A percentile compares a stretch with the other conserved stretches of the same genome.
phyloP scores from a whole-genome alignment of 2,113 vertebrate species.

The Saimiri boliviensis region DNA sequence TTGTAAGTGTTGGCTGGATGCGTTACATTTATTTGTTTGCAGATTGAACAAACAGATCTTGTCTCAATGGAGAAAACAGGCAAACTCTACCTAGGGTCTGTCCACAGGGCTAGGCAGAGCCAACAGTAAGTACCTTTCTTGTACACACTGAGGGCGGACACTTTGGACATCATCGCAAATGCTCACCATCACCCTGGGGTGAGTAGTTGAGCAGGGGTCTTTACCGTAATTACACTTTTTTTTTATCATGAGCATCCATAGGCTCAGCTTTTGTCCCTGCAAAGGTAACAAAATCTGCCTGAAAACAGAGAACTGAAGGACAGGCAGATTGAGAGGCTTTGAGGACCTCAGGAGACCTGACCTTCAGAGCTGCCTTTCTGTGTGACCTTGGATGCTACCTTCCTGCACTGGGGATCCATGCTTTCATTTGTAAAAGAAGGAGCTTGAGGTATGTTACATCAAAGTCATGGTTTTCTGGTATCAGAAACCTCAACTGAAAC shows the following conservation, averaged over 20 bases:
- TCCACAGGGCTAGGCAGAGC: no score
- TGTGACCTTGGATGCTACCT: neutral
- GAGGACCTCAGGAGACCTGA: neutral
- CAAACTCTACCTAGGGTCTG: neutral
- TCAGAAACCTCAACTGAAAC: neutral
- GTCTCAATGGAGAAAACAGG: neutral
- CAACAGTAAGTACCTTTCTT: neutral
- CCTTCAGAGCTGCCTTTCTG: neutral
- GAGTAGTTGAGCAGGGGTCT: neutral
- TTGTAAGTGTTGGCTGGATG: neutral
- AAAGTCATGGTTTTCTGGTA: neutral
- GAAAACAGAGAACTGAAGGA: neutral
- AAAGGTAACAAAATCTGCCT: neutral
- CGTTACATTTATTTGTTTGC: neutral
- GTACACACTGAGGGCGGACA: neutral
- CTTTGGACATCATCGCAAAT: neutral
- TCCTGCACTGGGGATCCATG: no score
- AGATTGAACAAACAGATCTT: neutral
- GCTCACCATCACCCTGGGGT: neutral
- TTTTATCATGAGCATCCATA: rapidly evolving
- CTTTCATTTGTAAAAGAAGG: neutral
- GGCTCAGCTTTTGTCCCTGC: neutral
- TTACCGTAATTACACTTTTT: neutral
- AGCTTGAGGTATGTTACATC: no score
- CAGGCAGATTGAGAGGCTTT: neutral